Conservation (phyloP, 2,888 invertebrate species). For the Beris chalybata region DNA sequence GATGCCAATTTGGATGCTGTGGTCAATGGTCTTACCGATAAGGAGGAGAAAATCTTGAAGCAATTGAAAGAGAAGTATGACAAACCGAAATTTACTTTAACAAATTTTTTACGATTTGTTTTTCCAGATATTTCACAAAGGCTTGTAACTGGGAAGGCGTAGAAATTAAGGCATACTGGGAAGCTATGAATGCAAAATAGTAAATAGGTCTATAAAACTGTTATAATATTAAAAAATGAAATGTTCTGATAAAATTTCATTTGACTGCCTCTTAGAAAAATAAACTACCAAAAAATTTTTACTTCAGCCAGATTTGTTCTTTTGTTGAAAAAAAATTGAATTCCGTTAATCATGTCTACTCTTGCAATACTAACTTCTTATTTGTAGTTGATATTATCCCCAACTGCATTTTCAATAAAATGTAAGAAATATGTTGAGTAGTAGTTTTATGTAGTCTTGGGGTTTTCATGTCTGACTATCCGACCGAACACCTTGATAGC, state of each 20-base stretch:
- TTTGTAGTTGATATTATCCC: too few relatives aligned
- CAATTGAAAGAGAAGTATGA: slow-evolving; percentile 63
- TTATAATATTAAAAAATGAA: not conserved
- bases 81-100: slow-evolving; percentile 21
- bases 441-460: too few relatives aligned
- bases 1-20: slow-evolving; percentile 63
- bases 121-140: slow-evolving; percentile 22
- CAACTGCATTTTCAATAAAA: too few relatives aligned
- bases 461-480: too few relatives aligned
- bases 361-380: too few relatives aligned
- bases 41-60: slow-evolving; percentile 62
- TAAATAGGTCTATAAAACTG: not conserved
- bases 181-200: slow-evolving; percentile 20
- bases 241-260: not conserved
- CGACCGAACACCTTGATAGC: too few relatives aligned
- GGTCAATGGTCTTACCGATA: slow-evolving; percentile 62
- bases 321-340: too few relatives aligned
- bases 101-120: slow-evolving; percentile 27
- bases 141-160: slow-evolving; percentile 64
- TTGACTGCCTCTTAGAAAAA: not conserved
- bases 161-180: slow-evolving; percentile 58
- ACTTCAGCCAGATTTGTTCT: too few relatives aligned
- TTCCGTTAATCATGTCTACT: too few relatives aligned
- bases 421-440: too few relatives aligned
- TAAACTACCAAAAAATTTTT: not conserved